Evolutionary conservation across 92 coral and sea anemone species (phyloP).

Genomic region (Pocillopora grandis): DNA sequence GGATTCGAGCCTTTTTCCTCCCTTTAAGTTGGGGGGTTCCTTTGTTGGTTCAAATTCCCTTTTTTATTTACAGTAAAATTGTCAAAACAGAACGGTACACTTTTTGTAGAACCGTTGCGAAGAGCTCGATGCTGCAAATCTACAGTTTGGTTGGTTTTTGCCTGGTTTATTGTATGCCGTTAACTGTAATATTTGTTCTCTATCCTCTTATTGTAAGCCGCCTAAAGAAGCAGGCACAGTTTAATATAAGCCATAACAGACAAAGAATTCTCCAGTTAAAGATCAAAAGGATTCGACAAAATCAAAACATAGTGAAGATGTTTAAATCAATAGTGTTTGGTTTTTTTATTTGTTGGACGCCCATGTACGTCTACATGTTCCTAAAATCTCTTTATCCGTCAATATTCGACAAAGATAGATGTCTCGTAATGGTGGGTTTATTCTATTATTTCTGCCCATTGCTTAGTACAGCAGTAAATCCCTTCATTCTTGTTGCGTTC

Average conservation of each 20-base stretch:
- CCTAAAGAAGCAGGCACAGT: neutral
- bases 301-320: conserved; percentile 9
- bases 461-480: conserved; percentile 29
- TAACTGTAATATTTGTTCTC: conserved; percentile 9
- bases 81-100: neutral
- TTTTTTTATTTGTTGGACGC: conserved; percentile 21
- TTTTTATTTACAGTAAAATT: neutral
- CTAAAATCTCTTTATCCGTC: conserved; percentile 18
- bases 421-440: conserved; percentile 14
- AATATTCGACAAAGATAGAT: conserved; percentile 1
- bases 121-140: neutral
- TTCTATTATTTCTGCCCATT: conserved; percentile 18
- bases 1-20: conserved; percentile 10
- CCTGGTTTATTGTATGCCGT: conserved; percentile 9
- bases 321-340: neutral
- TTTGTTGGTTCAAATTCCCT: neutral
- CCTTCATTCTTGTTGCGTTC: neutral
- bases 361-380: conserved; percentile 10
- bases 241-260: neutral
- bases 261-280: neutral
- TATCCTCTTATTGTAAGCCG: conserved; percentile 3
- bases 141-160: neutral
- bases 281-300: conserved; percentile 1
- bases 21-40: neutral
- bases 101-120: conserved; percentile 11